A percentile compares a stretch with the other conserved stretches of the same genome.
Conservation (phyloP, 2,888 invertebrate genomes). For the Cephus spinipes region DNA sequence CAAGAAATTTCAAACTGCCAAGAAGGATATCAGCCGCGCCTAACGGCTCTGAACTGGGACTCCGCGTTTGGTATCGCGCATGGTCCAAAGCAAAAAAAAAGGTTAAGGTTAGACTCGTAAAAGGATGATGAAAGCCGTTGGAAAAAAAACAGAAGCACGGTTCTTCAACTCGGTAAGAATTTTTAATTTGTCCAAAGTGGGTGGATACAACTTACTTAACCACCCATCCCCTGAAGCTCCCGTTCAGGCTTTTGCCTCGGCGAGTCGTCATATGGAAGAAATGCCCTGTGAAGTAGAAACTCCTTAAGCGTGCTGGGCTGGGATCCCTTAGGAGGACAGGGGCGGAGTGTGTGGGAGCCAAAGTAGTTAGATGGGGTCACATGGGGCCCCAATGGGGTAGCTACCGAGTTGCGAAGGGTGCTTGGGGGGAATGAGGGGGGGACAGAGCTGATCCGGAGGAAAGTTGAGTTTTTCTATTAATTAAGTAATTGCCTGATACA, state of each 20-base stretch:
- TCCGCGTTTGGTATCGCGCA: no score
- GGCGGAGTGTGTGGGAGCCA: background rate
- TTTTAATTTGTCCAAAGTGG: constrained; percentile 3
- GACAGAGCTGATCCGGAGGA: background rate
- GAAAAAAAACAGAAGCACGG: background rate
- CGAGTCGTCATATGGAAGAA: background rate
- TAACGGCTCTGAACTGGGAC: background rate
- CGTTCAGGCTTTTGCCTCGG: background rate
- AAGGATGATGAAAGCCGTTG: background rate
- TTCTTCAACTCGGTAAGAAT: background rate
- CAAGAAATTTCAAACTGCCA: background rate
- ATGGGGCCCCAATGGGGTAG: background rate
- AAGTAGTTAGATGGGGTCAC: background rate
- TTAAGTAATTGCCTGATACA: constrained; percentile 7
- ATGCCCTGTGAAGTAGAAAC: background rate
- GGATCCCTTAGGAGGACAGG: background rate
- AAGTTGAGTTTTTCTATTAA: constrained; percentile 5
- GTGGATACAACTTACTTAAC: background rate
- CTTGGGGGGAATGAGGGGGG: background rate
- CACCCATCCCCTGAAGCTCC: background rate
- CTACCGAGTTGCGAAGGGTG: background rate
- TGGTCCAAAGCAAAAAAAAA: background rate
- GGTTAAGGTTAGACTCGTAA: background rate
- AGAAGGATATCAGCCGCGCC: background rate
- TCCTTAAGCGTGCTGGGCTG: background rate